These are phyloP conservation scores for Eristalinus aeneus DNA, from an alignment of 2,888 invertebrate species.

Conservation along the genomic window DNA sequence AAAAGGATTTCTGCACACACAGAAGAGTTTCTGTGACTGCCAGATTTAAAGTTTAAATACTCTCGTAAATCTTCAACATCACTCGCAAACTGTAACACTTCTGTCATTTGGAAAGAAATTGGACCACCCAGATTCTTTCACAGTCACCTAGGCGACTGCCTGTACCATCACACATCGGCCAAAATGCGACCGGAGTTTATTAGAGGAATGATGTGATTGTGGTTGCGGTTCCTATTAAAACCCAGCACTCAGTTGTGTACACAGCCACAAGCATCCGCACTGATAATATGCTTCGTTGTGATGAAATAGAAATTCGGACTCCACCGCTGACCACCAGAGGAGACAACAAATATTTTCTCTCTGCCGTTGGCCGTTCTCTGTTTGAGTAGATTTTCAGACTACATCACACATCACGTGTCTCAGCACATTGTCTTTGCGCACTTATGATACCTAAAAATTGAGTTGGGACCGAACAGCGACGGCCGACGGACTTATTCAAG, in stretches of 20 bases:
- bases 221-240: background rate
- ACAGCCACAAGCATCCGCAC: background rate
- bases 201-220: background rate
- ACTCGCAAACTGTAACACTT: no score
- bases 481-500: background rate
- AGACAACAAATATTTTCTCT: background rate
- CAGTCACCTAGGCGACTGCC: background rate
- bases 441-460: background rate
- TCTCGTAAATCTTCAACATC: no score
- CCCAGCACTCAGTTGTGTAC: background rate
- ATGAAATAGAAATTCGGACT: background rate
- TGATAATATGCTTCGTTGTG: background rate
- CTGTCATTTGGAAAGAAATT: no score
- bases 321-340: background rate
- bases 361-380: background rate
- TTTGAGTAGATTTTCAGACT: background rate
- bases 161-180: background rate
- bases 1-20: no score
- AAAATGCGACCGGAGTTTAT: background rate
- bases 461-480: no score
- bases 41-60: no score
- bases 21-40: no score
- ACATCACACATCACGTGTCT: background rate
- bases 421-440: background rate
- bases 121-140: background rate